phyloP scores from a whole-genome alignment of 2,797 vertebrate species.

The Macroramphosus scolopax region DNA sequence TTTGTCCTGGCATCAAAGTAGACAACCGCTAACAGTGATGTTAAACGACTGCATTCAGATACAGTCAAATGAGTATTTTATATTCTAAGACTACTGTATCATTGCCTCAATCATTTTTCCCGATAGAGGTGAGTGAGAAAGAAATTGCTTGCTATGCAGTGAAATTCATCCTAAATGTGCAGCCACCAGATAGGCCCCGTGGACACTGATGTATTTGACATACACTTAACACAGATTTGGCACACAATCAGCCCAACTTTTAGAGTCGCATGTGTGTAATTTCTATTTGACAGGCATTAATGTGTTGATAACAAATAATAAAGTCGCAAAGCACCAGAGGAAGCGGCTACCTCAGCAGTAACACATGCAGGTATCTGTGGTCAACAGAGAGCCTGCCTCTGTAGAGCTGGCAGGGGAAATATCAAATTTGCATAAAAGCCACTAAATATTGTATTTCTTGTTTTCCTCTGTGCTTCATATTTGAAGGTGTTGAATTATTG shows the following conservation, averaged over 20 bases:
- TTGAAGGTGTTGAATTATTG: slow-evolving; percentile 44
- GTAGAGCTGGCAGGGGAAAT: slow-evolving; percentile 59
- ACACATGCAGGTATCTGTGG: slow-evolving; percentile 62
- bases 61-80: slow-evolving; percentile 8
- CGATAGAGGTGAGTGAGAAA: slow-evolving; percentile 15
- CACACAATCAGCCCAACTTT: slow-evolving; percentile 40
- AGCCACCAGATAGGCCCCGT: slow-evolving; percentile 41
- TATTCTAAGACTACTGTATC: slow-evolving; percentile 6
- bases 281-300: slow-evolving; percentile 59
- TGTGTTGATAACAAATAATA: slow-evolving; percentile 64
- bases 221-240: slow-evolving; percentile 16
- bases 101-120: slow-evolving; percentile 20
- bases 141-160: slow-evolving; percentile 19
- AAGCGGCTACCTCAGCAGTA: slow-evolving; percentile 63
- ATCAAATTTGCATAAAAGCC: slow-evolving; percentile 75
- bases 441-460: slow-evolving; percentile 69
- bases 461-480: slow-evolving; percentile 51
- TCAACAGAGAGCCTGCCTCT: slow-evolving; percentile 63
- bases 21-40: too few species aligned
- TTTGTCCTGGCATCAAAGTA: too few species aligned
- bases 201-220: slow-evolving; percentile 25
- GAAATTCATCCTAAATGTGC: slow-evolving; percentile 39
- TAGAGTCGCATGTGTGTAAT: slow-evolving; percentile 43
- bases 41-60: too few species aligned
- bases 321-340: slow-evolving; percentile 39